Percentiles rank a stretch among this genome's conserved stretches.
Conservation (phyloP, 2,113 vertebrate genomes). For the Callionymus lyra region DNA sequence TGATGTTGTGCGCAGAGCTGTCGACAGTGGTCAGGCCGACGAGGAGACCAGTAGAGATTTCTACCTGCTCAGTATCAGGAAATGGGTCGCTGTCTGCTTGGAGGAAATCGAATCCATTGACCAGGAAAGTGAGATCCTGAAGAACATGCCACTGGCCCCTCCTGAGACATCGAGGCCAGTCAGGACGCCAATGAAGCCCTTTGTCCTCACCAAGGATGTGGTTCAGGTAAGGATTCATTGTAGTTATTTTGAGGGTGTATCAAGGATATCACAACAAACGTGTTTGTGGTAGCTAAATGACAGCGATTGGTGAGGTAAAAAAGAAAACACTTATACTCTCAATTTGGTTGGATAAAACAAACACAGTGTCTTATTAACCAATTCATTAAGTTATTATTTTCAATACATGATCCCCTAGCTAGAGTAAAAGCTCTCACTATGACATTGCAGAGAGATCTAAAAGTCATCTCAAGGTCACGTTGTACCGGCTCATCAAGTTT, state of each 20-base stretch:
- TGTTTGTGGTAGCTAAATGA: too few relatives aligned
- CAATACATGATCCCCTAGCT: too few relatives aligned
- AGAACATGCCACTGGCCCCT: slow-evolving; percentile 58
- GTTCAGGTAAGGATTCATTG: slow-evolving; percentile 60
- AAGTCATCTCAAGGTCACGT: too few relatives aligned
- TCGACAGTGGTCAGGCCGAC: slow-evolving; percentile 76
- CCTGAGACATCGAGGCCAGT: slow-evolving; percentile 31
- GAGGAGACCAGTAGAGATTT: slow-evolving; percentile 79
- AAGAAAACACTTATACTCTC: too few relatives aligned
- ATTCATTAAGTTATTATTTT: too few relatives aligned
- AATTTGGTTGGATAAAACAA: too few relatives aligned
- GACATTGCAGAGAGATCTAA: too few relatives aligned
- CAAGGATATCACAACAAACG: too few relatives aligned
- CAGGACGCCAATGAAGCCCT: slow-evolving; percentile 75
- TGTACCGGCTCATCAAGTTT: too few relatives aligned
- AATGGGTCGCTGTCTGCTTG: slow-evolving; percentile 76
- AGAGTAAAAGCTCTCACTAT: too few relatives aligned
- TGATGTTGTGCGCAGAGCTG: slow-evolving; percentile 58
- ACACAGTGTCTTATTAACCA: too few relatives aligned
- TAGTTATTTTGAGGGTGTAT: neutral
- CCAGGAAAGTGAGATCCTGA: slow-evolving; percentile 81
- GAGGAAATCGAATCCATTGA: slow-evolving; percentile 90
- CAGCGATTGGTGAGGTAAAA: too few relatives aligned
- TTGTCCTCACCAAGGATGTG: slow-evolving; percentile 82
- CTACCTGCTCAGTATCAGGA: slow-evolving; percentile 73